Evolutionary conservation across 2,888 invertebrate genomes (phyloP).

Genomic region (Calliopum simillimum): DNA sequence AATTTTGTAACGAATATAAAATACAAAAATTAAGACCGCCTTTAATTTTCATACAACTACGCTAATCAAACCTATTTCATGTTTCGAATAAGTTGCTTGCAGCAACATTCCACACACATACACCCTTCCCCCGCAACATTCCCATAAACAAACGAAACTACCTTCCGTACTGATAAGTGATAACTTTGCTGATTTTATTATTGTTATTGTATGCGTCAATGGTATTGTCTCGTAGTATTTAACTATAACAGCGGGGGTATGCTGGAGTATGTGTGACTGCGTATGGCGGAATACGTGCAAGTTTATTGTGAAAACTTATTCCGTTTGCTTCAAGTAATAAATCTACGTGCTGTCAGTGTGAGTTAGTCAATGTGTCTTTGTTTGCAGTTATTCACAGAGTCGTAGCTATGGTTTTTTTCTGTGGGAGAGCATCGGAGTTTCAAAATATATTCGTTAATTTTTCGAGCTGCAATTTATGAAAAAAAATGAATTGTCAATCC

Average conservation of each 20-base stretch:
- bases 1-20: too few relatives aligned
- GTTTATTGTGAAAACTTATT: slow-evolving; percentile 24
- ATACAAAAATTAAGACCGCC: not conserved
- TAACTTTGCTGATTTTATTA: slow-evolving; percentile 25
- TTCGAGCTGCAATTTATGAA: too few relatives aligned
- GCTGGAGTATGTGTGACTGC: slow-evolving; percentile 6
- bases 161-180: not conserved
- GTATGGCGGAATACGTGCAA: not conserved
- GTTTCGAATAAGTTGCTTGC: not conserved
- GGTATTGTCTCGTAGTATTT: not conserved
- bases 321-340: slow-evolving; percentile 22
- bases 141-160: too few relatives aligned
- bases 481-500: too few relatives aligned
- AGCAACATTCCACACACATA: too few relatives aligned
- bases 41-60: slow-evolving; percentile 21
- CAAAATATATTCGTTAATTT: too few relatives aligned
- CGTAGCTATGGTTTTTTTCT: too few relatives aligned
- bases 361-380: not conserved
- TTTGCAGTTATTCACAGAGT: not conserved
- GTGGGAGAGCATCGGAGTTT: too few relatives aligned
- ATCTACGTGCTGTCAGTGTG: slow-evolving; percentile 8
- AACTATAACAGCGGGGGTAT: too few relatives aligned
- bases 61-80: slow-evolving; percentile 31
- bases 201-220: not conserved
- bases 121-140: too few relatives aligned